A percentile compares a stretch with the other conserved stretches of the same genome.
phyloP scores from a whole-genome alignment of 2,113 vertebrate genomes.

The Hydropotes inermis region DNA sequence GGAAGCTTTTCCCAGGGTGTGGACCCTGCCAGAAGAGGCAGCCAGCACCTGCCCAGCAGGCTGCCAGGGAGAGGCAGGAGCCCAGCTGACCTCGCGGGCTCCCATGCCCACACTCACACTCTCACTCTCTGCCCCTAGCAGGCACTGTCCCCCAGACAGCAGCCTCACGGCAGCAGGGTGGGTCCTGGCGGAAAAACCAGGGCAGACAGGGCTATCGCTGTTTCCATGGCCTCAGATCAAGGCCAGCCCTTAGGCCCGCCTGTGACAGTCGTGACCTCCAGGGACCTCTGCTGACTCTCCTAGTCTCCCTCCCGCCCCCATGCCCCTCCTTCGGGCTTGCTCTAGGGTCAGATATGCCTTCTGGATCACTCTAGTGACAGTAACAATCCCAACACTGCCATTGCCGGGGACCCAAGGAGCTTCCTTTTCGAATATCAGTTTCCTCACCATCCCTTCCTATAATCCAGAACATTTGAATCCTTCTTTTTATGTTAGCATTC shows the following conservation, averaged over 20 bases:
- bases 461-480: background rate
- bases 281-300: background rate
- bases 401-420: background rate
- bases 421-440: background rate
- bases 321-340: background rate
- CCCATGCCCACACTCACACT: accelerated
- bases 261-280: background rate
- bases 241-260: background rate
- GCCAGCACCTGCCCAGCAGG: background rate
- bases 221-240: background rate
- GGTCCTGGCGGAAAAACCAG: background rate
- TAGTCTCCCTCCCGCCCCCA: accelerated
- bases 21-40: background rate
- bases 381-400: too few relatives aligned
- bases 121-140: background rate
- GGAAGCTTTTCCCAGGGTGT: background rate
- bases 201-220: background rate
- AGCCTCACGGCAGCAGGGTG: background rate
- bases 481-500: background rate
- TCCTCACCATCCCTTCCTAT: background rate
- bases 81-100: background rate
- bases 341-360: background rate
- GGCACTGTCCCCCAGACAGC: background rate
- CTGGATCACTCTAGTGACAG: background rate
- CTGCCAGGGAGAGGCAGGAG: background rate